Evolutionary conservation across 2,888 invertebrate species (phyloP).

Genomic region (Epirrhoe alternata): DNA sequence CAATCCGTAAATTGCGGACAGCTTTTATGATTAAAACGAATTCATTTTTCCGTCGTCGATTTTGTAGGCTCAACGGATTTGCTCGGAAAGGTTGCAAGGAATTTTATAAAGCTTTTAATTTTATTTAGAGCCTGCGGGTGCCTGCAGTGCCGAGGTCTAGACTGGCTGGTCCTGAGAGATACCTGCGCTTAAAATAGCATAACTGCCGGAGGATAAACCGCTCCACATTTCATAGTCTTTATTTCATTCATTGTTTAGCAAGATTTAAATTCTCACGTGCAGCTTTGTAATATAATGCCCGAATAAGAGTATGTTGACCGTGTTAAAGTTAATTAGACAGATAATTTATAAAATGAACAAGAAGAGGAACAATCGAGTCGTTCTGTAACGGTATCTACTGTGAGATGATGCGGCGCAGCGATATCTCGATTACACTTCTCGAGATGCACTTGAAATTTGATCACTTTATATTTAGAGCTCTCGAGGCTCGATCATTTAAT

Average conservation of each 20-base stretch:
- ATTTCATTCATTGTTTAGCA: conserved; percentile 47
- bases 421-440: conserved; percentile 60
- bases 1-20: conserved; percentile 35
- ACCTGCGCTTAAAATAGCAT: conserved; percentile 68
- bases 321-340: conserved; percentile 69
- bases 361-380: conserved; percentile 58
- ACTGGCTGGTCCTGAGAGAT: conserved; percentile 59
- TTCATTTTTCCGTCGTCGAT: conserved; percentile 42
- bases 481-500: conserved; percentile 45
- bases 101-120: conserved; percentile 66
- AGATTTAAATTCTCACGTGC: conserved; percentile 49
- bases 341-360: conserved; percentile 54
- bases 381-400: conserved; percentile 56
- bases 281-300: conserved; percentile 48
- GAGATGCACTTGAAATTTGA: conserved; percentile 69
- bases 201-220: conserved; percentile 58
- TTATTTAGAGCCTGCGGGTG: conserved; percentile 58
- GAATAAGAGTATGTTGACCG: conserved; percentile 59
- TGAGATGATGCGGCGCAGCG: conserved; percentile 46
- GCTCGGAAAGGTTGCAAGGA: conserved; percentile 53
- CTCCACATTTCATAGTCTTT: conserved; percentile 58
- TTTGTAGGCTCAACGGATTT: conserved; percentile 42
- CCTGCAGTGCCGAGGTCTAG: conserved; percentile 50
- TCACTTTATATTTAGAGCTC: conserved; percentile 46
- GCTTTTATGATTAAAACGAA: conserved; percentile 43